A percentile compares a stretch with the other conserved stretches of the same genome.
Conservation (phyloP, 2,888 invertebrate species). For the Ophonus ardosiacus region DNA sequence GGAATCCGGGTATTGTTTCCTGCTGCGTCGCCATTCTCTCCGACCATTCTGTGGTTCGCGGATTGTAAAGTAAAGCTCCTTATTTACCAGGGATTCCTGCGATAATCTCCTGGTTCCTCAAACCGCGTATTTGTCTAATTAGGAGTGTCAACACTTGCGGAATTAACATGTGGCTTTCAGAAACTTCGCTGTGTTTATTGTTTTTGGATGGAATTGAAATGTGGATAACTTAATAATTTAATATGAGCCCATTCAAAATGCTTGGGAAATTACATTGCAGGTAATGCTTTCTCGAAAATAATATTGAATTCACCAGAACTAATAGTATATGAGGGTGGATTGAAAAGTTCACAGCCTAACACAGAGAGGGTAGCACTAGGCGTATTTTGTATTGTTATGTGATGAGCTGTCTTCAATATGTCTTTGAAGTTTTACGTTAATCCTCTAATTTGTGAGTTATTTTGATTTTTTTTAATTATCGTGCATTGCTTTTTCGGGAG, state of each 20-base stretch:
- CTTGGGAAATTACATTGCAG: background rate
- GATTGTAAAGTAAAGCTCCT: conserved; percentile 47
- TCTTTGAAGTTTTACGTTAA: too few species aligned
- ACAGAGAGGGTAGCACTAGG: too few species aligned
- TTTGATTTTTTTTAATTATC: too few species aligned
- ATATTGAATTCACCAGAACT: background rate
- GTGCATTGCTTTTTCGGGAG: too few species aligned
- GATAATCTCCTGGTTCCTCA: conserved; percentile 44
- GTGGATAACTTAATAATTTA: too few species aligned
- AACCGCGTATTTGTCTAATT: conserved; percentile 38
- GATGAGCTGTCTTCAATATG: too few species aligned
- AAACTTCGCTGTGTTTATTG: background rate
- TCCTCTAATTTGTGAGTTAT: too few species aligned
- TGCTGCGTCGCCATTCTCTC: background rate
- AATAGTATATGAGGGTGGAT: too few species aligned
- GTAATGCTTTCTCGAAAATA: background rate
- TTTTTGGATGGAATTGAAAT: background rate
- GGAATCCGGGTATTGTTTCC: conserved; percentile 34
- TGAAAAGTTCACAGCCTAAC: too few species aligned
- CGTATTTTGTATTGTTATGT: too few species aligned
- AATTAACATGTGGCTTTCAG: background rate
- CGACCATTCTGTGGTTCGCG: conserved; percentile 25
- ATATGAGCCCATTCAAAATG: background rate
- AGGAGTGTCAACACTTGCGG: conserved; percentile 33
- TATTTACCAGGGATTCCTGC: conserved; percentile 46